phyloP scores from a whole-genome alignment of 2,113 vertebrate genomes.

The Trichechus manatus region DNA sequence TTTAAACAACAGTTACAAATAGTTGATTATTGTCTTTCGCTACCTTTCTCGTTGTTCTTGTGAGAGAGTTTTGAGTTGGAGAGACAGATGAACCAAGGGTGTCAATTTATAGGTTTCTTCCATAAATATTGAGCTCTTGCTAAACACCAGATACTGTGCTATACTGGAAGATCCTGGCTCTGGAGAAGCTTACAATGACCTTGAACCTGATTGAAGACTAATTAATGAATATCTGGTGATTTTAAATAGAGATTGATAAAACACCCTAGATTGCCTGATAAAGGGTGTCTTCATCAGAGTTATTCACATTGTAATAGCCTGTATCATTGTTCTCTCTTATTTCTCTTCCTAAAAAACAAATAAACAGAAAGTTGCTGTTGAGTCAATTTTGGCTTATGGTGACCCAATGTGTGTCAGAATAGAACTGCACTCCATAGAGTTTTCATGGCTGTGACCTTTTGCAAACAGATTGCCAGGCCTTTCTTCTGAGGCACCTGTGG shows the following conservation, averaged over 20 bases:
- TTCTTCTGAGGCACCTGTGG: not conserved
- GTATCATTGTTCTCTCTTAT: not conserved
- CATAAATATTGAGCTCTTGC: slow-evolving; percentile 6
- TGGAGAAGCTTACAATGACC: not conserved
- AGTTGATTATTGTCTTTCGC: not conserved
- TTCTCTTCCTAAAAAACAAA: not conserved
- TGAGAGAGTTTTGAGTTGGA: not conserved
- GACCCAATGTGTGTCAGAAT: too few relatives aligned
- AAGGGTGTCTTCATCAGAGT: not conserved
- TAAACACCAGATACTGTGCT: not conserved
- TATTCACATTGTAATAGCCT: not conserved
- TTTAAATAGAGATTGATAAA: not conserved
- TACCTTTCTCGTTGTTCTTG: slow-evolving; percentile 27
- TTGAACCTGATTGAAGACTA: not conserved
- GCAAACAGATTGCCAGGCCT: too few relatives aligned
- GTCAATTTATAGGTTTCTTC: slow-evolving; percentile 20
- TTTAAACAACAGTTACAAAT: slow-evolving; percentile 6
- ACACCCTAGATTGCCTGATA: not conserved
- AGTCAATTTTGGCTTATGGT: too few relatives aligned
- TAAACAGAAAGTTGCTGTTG: too few relatives aligned
- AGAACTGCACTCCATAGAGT: not conserved
- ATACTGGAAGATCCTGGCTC: not conserved
- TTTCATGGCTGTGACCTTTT: not conserved
- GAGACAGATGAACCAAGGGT: slow-evolving; percentile 31
- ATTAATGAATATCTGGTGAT: slow-evolving; percentile 10